These are phyloP conservation scores for Maniola jurtina DNA, from an alignment of 1,140 invertebrate genomes.

Conservation along the genomic window DNA sequence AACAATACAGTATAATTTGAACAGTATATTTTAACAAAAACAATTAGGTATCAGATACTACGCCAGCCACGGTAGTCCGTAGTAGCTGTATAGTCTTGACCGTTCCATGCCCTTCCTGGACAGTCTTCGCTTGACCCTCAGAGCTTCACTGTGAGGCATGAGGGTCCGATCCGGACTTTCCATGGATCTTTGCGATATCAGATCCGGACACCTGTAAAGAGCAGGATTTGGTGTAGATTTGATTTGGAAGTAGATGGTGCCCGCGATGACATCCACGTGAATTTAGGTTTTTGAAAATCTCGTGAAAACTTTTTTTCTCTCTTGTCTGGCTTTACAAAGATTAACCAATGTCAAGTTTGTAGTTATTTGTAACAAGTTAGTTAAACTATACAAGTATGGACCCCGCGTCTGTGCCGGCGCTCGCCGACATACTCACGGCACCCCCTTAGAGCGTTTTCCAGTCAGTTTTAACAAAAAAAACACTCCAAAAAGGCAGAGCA, in stretches of 20 bases:
- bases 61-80: conserved; percentile 25
- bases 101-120: conserved; percentile 22
- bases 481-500: too few species aligned
- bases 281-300: background rate
- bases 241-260: too few species aligned
- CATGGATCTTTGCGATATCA: conserved; percentile 6
- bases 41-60: background rate
- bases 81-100: conserved; percentile 23
- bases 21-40: background rate
- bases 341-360: too few species aligned
- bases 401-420: too few species aligned
- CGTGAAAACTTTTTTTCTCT: background rate
- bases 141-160: conserved; percentile 15
- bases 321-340: too few species aligned
- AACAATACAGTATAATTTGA: background rate
- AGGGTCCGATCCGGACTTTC: conserved; percentile 29
- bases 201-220: background rate
- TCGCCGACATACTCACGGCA: too few species aligned
- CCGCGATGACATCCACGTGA: background rate
- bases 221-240: too few species aligned
- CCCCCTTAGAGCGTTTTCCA: too few species aligned
- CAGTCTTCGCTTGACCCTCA: conserved; percentile 21
- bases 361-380: too few species aligned
- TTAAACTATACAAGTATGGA: too few species aligned
- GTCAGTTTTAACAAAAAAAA: too few species aligned